Evolutionary conservation across 2,888 invertebrate species (phyloP), one percentile per base, ranked within the genome.

Genomic region (Hemistola chrysoprasaria): DNA sequence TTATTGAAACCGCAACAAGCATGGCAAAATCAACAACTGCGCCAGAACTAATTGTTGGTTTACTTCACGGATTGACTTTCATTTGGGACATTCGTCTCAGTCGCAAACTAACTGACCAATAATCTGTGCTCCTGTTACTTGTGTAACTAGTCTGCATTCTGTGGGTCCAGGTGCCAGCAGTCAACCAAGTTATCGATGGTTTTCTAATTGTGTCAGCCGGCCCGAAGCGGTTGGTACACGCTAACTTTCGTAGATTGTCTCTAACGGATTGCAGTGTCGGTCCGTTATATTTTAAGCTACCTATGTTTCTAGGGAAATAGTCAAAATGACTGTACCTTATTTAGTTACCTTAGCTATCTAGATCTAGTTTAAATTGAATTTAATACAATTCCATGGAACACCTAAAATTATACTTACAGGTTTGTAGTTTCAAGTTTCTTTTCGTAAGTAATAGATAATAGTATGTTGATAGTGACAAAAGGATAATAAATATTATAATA

Each of bases 141-240:
- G n/a, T n/a, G n/a, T n/a, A 5, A 21, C 21, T 28, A 11, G 28
- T 9, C 2, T 2, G n/a, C 22, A 22, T 8, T 37, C 16, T 21
- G 20, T 10, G 21, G 29, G 10, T 28, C 35, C 8, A 10, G 26
- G 35, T 30, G 10, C 25, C 9, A 23, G 22, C 24, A 27, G 20
- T 40, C n/a, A n/a, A n/a, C n/a, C n/a, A n/a, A n/a, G n/a, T n/a
- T 40, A 40, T 33, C 31, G 21, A 40, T 11, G 29, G 28, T 10
- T 33, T 33, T 46, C 45, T 40, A 40, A 40, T 46, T 40, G 40
- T 34, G 36, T 34, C 8, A 22, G 25, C 5, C 8, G 1, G 8
- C 6, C 24, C 21, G 11, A 30, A 37, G 8, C 5, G 32, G 27
- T 38, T 20, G 38, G 23, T 9, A 11, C 5, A n/a, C 23, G 26